Conservation (phyloP, 2,797 vertebrate species). For the Lemur catta region DNA sequence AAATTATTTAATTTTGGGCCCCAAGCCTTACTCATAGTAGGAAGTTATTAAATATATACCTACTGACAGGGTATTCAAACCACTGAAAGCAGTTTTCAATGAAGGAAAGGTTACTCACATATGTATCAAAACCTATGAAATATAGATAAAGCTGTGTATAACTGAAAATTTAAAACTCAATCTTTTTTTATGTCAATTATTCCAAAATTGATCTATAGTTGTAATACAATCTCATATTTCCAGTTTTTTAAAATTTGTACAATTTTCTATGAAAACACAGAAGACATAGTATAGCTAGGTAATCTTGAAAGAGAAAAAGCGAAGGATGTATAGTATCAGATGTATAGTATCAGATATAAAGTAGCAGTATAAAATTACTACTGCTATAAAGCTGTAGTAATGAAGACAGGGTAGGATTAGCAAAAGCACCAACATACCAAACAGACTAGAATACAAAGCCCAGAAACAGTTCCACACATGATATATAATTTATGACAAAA, state of each 20-base stretch:
- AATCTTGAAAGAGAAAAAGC: background rate
- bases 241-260: background rate
- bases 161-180: background rate
- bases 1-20: background rate
- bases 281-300: background rate
- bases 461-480: background rate
- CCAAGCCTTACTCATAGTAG: background rate
- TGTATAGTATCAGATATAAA: background rate
- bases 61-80: background rate
- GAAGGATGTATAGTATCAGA: background rate
- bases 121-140: background rate
- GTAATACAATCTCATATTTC: background rate
- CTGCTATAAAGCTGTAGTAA: background rate
- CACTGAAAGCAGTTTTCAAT: background rate
- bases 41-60: background rate
- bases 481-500: background rate
- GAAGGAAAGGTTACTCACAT: background rate
- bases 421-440: background rate
- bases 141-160: background rate
- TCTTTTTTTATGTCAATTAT: background rate
- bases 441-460: background rate
- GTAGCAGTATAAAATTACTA: no score
- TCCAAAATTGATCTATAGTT: background rate
- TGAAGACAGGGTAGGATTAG: background rate
- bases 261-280: background rate